Conservation (phyloP, 2,888 invertebrate species). For the Platycheirus albimanus region DNA sequence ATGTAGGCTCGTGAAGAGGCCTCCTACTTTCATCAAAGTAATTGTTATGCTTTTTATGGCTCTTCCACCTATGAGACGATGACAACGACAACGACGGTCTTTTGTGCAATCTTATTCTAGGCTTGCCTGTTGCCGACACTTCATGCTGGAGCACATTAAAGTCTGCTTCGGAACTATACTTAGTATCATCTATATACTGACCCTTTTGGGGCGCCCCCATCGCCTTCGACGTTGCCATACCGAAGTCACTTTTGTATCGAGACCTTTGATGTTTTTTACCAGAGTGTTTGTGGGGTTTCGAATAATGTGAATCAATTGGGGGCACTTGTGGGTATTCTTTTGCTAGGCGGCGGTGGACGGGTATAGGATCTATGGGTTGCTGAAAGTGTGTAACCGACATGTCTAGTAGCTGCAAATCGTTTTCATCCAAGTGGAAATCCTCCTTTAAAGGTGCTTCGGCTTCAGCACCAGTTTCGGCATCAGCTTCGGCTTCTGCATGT, state of each 20-base stretch:
- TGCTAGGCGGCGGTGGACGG: too few species aligned
- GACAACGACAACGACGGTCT: conserved; percentile 58
- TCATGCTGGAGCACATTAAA: conserved; percentile 46
- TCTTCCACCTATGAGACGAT: conserved; percentile 59
- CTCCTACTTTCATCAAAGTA: conserved; percentile 46
- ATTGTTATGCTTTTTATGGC: conserved; percentile 63
- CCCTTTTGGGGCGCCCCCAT: conserved; percentile 41
- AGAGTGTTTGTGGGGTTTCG: conserved; percentile 60
- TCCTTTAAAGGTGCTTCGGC: conserved; percentile 45
- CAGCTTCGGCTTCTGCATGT: conserved; percentile 11
- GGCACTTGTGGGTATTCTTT: conserved; percentile 57
- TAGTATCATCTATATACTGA: conserved; percentile 52
- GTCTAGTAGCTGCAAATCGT: conserved; percentile 60
- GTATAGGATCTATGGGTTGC: conserved; percentile 8
- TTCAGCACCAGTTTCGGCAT: too few species aligned
- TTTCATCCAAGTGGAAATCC: conserved; percentile 63
- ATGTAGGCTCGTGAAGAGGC: conserved; percentile 44
- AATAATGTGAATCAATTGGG: conserved; percentile 34
- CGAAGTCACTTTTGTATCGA: conserved; percentile 54
- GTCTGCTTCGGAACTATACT: conserved; percentile 45
- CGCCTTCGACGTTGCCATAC: too few species aligned
- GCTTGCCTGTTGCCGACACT: conserved; percentile 58
- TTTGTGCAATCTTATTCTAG: conserved; percentile 63
- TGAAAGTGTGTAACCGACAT: conserved; percentile 57
- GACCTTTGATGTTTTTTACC: conserved; percentile 63